phyloP scores from a whole-genome alignment of 1,140 invertebrate species.

The Catajapyx aquilonaris region DNA sequence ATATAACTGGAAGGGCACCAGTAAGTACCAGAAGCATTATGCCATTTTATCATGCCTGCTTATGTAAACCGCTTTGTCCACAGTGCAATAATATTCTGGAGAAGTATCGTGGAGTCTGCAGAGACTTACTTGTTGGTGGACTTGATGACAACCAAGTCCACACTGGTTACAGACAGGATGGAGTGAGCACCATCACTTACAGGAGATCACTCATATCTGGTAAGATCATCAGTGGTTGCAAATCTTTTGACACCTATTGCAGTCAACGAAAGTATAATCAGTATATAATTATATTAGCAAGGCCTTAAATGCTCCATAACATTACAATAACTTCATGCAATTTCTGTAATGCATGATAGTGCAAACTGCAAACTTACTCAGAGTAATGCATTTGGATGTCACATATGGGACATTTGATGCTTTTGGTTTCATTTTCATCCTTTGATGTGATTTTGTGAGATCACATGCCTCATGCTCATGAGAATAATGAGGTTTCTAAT shows the following conservation, averaged over 20 bases:
- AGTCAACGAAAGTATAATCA: not conserved
- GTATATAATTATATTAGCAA: not conserved
- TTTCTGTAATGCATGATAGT: not conserved
- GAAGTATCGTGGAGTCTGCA: constrained; percentile 65
- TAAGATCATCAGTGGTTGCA: too few relatives aligned
- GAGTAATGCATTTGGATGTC: too few relatives aligned
- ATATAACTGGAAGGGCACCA: constrained; percentile 59
- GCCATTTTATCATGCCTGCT: not conserved
- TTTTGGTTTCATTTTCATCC: too few relatives aligned
- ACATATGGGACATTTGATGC: too few relatives aligned
- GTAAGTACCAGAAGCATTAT: constrained; percentile 23
- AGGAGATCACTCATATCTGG: constrained; percentile 44
- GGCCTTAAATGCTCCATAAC: too few relatives aligned
- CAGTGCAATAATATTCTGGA: constrained; percentile 67
- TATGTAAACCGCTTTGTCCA: constrained; percentile 9
- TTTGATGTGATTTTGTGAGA: too few relatives aligned
- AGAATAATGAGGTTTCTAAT: too few relatives aligned
- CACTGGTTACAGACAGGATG: constrained; percentile 41
- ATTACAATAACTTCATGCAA: not conserved
- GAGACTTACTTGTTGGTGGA: constrained; percentile 52
- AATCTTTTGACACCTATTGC: too few relatives aligned
- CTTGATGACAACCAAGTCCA: constrained; percentile 54
- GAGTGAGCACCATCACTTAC: constrained; percentile 57
- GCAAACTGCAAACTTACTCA: too few relatives aligned
- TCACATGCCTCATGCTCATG: too few relatives aligned